These are phyloP conservation scores for Ganaspis sp. DNA, from an alignment of 1,140 invertebrate genomes.

Conservation along the genomic window DNA sequence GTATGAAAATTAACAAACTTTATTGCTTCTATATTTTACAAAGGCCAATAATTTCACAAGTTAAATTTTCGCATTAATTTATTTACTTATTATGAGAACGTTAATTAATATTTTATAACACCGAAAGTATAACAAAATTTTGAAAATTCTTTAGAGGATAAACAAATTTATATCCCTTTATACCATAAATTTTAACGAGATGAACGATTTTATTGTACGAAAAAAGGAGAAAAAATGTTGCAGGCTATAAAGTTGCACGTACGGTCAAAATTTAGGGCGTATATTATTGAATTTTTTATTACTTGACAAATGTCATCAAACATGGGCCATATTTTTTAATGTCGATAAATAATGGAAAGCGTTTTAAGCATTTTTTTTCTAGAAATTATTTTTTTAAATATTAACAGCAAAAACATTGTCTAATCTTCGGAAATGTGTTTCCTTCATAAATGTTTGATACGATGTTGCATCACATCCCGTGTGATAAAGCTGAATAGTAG, in stretches of 20 bases:
- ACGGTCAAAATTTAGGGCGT: neutral
- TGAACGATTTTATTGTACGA: neutral
- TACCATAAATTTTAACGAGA: neutral
- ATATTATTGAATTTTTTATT: slow-evolving; percentile 15
- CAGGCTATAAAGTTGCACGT: neutral
- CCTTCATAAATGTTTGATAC: too few species aligned
- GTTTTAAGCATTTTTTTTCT: too few species aligned
- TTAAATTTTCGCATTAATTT: neutral
- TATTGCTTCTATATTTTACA: neutral
- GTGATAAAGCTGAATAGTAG: too few species aligned
- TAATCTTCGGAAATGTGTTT: too few species aligned
- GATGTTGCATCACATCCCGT: too few species aligned
- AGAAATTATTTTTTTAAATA: too few species aligned
- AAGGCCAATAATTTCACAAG: neutral
- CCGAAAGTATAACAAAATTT: neutral
- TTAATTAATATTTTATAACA: slow-evolving; percentile 11
- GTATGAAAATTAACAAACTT: too few species aligned
- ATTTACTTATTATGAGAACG: neutral
- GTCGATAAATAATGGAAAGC: too few species aligned
- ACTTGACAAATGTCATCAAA: slow-evolving; percentile 13
- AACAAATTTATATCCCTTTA: neutral
- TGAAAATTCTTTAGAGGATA: neutral
- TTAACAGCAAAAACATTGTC: too few species aligned
- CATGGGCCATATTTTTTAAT: neutral
- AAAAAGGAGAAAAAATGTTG: neutral